These are phyloP conservation scores for Cavia aperea DNA, from an alignment of 2,113 vertebrate species.

Conservation along the genomic window DNA sequence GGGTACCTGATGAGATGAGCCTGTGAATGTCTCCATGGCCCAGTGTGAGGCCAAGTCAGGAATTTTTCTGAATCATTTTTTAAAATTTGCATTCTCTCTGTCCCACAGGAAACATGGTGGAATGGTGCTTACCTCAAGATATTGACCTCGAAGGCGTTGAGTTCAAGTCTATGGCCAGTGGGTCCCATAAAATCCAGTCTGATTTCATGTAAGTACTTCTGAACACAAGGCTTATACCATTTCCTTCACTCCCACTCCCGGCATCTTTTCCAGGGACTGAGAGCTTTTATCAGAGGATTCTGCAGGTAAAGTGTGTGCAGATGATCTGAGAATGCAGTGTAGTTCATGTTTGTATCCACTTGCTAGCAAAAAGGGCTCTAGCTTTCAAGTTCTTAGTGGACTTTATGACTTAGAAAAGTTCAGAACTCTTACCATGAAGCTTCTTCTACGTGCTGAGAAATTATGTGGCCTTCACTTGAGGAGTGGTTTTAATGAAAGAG, in stretches of 20 bases:
- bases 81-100: slow-evolving; percentile 29
- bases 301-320: background rate
- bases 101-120: slow-evolving; percentile 91
- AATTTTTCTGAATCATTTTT: background rate
- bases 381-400: background rate
- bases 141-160: slow-evolving; percentile 96
- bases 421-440: background rate
- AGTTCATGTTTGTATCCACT: background rate
- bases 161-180: slow-evolving; percentile 99
- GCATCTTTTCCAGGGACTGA: background rate
- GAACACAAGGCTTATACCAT: background rate
- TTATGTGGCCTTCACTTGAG: background rate
- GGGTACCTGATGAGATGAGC: background rate
- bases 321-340: background rate
- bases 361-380: background rate
- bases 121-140: slow-evolving; percentile 96
- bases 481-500: background rate
- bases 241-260: background rate
- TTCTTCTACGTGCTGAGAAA: background rate
- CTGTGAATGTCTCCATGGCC: background rate
- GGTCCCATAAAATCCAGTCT: slow-evolving; percentile 92
- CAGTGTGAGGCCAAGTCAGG: background rate
- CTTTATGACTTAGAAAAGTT: background rate
- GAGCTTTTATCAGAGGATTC: background rate
- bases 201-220: slow-evolving; percentile 91